Conservation (phyloP, 2,888 invertebrate species). For the Ochlodes sylvanus region DNA sequence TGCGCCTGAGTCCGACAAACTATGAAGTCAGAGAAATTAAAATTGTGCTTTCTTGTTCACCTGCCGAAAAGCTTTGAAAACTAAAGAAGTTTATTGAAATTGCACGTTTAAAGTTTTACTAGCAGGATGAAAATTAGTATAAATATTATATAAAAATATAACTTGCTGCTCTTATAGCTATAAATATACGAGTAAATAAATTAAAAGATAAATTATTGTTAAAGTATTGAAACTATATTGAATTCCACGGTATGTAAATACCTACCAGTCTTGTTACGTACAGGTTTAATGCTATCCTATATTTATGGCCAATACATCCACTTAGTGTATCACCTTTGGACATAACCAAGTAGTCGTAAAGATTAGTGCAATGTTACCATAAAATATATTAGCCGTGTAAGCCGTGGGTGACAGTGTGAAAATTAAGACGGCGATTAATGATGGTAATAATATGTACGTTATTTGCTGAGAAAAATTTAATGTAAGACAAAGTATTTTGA, state of each 20-base stretch:
- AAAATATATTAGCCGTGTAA: conserved; percentile 22
- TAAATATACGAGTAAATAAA: too few relatives aligned
- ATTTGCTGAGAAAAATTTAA: conserved; percentile 3
- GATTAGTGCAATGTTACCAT: conserved; percentile 22
- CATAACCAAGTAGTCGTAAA: conserved; percentile 27
- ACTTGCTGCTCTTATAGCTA: too few relatives aligned
- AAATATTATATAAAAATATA: too few relatives aligned
- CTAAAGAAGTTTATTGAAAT: conserved; percentile 18
- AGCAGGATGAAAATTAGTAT: too few relatives aligned
- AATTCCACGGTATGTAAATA: neutral
- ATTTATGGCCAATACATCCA: conserved; percentile 6
- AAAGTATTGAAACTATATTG: neutral
- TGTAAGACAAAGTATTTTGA: neutral
- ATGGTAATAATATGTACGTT: neutral
- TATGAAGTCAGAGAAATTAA: conserved; percentile 13
- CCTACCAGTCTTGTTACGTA: neutral
- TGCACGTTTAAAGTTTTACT: neutral
- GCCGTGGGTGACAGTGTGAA: neutral
- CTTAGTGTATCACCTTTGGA: conserved; percentile 7
- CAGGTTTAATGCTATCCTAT: conserved; percentile 1
- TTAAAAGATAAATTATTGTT: too few relatives aligned
- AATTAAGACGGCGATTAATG: conserved; percentile 5
- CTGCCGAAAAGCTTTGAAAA: conserved; percentile 10
- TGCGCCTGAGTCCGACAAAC: conserved; percentile 45
- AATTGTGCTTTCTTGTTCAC: neutral